Percentiles rank a stretch among this genome's conserved stretches.
phyloP scores from a whole-genome alignment of 2,113 vertebrate genomes.

The Illadopsis cleaveri region DNA sequence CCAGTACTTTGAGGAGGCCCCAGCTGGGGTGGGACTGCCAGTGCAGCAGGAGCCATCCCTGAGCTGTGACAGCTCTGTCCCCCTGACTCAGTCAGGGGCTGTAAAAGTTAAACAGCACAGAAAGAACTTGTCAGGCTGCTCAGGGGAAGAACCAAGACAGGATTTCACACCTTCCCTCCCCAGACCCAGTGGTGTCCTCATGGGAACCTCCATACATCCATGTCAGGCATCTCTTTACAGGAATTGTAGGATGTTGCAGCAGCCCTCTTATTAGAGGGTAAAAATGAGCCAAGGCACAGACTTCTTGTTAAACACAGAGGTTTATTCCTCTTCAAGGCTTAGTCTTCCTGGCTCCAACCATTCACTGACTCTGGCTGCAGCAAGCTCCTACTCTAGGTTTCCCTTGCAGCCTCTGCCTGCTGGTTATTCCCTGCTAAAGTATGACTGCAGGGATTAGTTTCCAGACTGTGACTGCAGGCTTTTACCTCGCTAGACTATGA shows the following conservation, averaged over 20 bases:
- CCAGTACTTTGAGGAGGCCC: background rate
- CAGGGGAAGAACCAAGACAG: background rate
- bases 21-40: background rate
- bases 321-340: background rate
- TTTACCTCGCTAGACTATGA: background rate
- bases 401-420: background rate
- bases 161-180: background rate
- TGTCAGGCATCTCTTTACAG: background rate
- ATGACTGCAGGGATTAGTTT: no score
- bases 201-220: background rate
- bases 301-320: background rate
- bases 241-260: background rate
- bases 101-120: background rate
- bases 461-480: no score
- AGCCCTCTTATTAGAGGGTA: background rate
- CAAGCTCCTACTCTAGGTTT: background rate
- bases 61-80: background rate
- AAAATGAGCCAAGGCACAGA: background rate
- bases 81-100: fast-evolving
- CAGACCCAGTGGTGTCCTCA: background rate
- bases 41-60: background rate
- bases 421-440: background rate
- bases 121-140: background rate
- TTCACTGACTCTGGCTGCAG: background rate
- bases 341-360: background rate